Evolutionary conservation across 2,113 vertebrate genomes (phyloP).

Genomic region (Gallinago undulata): DNA sequence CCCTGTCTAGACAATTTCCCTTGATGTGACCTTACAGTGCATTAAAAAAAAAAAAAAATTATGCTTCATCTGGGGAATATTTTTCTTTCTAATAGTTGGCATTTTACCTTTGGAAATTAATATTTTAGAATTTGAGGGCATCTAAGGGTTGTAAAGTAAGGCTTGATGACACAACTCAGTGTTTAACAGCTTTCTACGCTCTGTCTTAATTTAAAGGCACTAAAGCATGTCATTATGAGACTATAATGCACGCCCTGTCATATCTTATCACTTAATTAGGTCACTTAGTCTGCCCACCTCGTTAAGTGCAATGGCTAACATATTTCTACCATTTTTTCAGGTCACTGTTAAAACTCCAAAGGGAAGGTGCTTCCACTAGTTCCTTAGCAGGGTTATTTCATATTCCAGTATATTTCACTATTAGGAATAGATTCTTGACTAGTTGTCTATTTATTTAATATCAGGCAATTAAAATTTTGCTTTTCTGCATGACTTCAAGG

Average conservation of each 20-base stretch:
- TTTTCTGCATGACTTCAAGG: not conserved
- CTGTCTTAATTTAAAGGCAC: not conserved
- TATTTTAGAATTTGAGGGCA: not conserved
- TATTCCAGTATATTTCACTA: not conserved
- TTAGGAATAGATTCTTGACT: not conserved
- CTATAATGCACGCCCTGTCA: not conserved
- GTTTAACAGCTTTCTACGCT: not conserved
- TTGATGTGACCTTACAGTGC: not conserved
- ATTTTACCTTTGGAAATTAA: not conserved
- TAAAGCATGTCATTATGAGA: not conserved
- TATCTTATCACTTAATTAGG: not conserved
- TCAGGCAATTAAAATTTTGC: not conserved
- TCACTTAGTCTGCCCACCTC: not conserved
- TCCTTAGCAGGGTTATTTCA: not conserved
- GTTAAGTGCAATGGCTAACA: not conserved
- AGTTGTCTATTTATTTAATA: not conserved
- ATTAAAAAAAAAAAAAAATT: not conserved
- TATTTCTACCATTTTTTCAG: not conserved
- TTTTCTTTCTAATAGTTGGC: not conserved
- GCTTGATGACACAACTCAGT: not conserved
- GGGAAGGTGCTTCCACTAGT: not conserved
- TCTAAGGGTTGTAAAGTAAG: not conserved
- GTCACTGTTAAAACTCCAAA: not conserved
- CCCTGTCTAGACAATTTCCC: conserved; percentile 39
- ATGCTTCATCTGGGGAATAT: not conserved